Evolutionary conservation across 92 coral and sea anemone species (phyloP).

Genomic region (Palythoa heliodiscus): DNA sequence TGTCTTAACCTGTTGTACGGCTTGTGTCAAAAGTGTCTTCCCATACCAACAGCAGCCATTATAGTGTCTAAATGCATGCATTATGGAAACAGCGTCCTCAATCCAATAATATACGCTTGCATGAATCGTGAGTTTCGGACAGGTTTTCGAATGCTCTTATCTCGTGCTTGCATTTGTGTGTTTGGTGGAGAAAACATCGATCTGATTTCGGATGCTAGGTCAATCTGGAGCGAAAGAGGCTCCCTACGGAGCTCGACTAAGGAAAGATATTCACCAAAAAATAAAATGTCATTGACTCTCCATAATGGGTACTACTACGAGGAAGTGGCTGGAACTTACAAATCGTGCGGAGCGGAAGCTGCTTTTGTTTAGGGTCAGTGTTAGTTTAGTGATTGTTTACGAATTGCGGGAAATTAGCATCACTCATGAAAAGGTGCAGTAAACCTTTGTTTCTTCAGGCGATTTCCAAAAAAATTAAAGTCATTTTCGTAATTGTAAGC

Average conservation of each 20-base stretch:
- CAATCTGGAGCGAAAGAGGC: constrained; percentile 65
- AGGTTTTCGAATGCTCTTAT: constrained; percentile 82
- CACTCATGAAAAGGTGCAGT: neutral
- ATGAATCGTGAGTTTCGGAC: constrained; percentile 94
- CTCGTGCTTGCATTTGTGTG: constrained; percentile 70
- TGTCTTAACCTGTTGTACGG: constrained; percentile 81
- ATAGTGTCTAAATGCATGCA: constrained; percentile 96
- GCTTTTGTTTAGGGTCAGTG: neutral
- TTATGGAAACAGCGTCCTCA: constrained; percentile 93
- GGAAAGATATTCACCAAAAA: constrained; percentile 43
- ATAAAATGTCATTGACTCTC: constrained; percentile 44
- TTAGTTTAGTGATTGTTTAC: neutral
- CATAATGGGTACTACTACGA: constrained; percentile 19
- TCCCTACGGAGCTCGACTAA: constrained; percentile 50
- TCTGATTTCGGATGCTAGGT: constrained; percentile 59
- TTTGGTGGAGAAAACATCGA: constrained; percentile 74
- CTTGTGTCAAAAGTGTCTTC: constrained; percentile 65
- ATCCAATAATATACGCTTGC: constrained; percentile 94
- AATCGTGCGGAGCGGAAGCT: neutral
- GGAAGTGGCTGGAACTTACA: constrained; percentile 20
- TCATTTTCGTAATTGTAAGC: too few relatives aligned
- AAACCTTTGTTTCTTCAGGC: too few relatives aligned
- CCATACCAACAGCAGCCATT: constrained; percentile 76
- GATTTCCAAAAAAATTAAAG: too few relatives aligned
- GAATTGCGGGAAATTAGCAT: neutral